phyloP scores from a whole-genome alignment of 2,888 invertebrate species.

The Argyresthia albistria region DNA sequence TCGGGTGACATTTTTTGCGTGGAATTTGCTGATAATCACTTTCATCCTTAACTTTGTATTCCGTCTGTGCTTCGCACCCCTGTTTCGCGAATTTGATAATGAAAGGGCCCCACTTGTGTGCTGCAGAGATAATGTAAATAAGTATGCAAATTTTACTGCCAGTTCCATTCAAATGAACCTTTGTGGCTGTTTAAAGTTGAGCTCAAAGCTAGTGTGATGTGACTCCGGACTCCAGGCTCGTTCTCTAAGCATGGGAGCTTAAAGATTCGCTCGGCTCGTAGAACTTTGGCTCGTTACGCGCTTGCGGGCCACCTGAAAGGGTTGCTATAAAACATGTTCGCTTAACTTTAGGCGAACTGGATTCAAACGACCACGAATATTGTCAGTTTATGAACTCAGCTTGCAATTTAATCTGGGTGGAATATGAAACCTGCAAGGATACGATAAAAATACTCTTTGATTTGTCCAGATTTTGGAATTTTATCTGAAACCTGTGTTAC shows the following conservation, averaged over 20 bases:
- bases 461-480: too few species aligned
- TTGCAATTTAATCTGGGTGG: too few species aligned
- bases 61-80: constrained; percentile 40
- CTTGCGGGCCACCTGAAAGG: neutral
- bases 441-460: too few species aligned
- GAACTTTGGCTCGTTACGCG: neutral
- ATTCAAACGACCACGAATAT: too few species aligned
- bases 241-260: neutral
- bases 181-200: constrained; percentile 62
- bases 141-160: constrained; percentile 67
- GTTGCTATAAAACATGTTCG: neutral
- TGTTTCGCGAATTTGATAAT: constrained; percentile 66
- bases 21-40: constrained; percentile 57
- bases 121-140: constrained; percentile 72
- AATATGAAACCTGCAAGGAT: too few species aligned
- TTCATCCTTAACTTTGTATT: constrained; percentile 60
- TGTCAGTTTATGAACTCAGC: too few species aligned
- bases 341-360: neutral
- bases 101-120: constrained; percentile 68
- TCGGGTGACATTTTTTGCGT: constrained; percentile 48
- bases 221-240: constrained; percentile 5
- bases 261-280: neutral
- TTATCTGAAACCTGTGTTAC: too few species aligned
- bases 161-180: constrained; percentile 67
- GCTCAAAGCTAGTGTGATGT: constrained; percentile 33